phyloP scores from a whole-genome alignment of 1,140 invertebrate genomes.

The Centruroides vittatus region DNA sequence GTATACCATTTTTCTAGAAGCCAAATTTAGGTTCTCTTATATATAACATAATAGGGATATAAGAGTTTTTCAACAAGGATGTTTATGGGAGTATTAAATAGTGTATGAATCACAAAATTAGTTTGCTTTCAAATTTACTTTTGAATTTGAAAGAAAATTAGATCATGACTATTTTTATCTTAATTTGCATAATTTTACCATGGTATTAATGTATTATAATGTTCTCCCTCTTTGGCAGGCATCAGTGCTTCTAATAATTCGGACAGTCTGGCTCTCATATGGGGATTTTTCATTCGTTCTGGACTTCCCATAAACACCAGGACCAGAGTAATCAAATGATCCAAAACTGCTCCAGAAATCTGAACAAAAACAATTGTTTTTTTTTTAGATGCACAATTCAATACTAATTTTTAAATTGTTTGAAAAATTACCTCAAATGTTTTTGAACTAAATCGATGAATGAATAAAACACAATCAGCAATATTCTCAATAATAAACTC shows the following conservation, averaged over 20 bases:
- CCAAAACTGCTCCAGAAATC: conserved; percentile 38
- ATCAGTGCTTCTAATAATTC: conserved; percentile 72
- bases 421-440: conserved; percentile 13
- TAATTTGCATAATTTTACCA: not conserved
- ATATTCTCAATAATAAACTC: conserved; percentile 23
- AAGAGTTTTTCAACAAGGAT: no score
- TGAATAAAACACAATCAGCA: conserved; percentile 18
- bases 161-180: no score
- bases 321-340: conserved; percentile 51
- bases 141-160: no score
- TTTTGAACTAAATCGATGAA: conserved; percentile 17
- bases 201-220: conserved; percentile 4
- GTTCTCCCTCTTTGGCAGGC: conserved; percentile 12
- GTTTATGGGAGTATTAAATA: no score
- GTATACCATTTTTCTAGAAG: no score
- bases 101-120: no score
- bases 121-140: no score
- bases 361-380: no score
- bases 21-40: no score
- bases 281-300: conserved; percentile 73
- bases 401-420: not conserved
- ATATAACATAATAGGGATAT: no score
- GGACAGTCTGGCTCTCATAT: conserved; percentile 74
- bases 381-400: no score
- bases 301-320: conserved; percentile 57